These are phyloP conservation scores for Butorides virescens DNA, from an alignment of 2,113 vertebrate genomes.

Conservation along the genomic window DNA sequence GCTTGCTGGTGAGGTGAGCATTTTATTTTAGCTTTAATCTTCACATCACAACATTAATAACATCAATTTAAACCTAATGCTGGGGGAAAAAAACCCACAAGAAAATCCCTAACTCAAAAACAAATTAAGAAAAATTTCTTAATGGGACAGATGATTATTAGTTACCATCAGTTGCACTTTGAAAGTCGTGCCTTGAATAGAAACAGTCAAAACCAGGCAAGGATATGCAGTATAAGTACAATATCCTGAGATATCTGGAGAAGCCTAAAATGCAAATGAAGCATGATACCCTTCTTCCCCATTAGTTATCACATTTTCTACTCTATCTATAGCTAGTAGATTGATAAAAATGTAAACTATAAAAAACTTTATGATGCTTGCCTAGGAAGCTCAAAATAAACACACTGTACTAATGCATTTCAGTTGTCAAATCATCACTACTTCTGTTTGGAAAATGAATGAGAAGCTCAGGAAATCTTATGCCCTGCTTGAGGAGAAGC, in stretches of 20 bases:
- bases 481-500: neutral
- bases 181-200: neutral
- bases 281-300: neutral
- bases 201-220: neutral
- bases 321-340: neutral
- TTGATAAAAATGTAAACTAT: neutral
- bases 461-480: neutral
- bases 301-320: neutral
- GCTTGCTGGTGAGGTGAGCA: neutral
- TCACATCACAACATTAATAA: neutral
- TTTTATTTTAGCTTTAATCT: neutral
- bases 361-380: neutral
- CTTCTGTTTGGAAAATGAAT: neutral
- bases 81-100: rapidly evolving
- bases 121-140: neutral
- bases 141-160: neutral
- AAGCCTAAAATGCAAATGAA: neutral
- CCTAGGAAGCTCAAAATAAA: neutral
- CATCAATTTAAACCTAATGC: neutral
- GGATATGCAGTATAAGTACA: neutral
- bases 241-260: neutral
- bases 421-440: neutral
- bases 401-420: neutral
- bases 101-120: neutral
- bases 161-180: neutral